Conservation (phyloP, 2,797 vertebrate genomes). For the Staurois parvus region DNA sequence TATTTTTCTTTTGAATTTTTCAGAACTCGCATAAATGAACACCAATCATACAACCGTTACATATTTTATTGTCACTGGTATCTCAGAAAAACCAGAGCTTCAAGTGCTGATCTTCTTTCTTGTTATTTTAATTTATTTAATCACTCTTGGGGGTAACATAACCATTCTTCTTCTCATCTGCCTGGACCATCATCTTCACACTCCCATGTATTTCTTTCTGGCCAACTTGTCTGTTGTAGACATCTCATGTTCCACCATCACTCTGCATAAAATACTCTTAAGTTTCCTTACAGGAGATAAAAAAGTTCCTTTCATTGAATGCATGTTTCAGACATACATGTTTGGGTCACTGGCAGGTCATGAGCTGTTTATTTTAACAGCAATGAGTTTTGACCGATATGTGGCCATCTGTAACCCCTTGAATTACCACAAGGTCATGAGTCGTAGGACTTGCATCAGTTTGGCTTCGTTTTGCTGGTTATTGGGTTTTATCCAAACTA, state of each 20-base stretch:
- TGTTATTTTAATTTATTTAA: slow-evolving; percentile 10
- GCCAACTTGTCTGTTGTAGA: slow-evolving; percentile 31
- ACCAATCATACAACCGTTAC: background rate
- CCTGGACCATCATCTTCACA: slow-evolving; percentile 28
- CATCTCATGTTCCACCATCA: slow-evolving; percentile 14
- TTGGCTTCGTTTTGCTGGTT: slow-evolving; percentile 14
- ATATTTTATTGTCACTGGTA: slow-evolving; percentile 21
- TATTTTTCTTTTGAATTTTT: too few relatives aligned
- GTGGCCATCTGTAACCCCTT: slow-evolving; percentile 7
- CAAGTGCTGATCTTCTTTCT: background rate
- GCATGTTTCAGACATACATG: slow-evolving; percentile 1
- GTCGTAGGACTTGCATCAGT: background rate
- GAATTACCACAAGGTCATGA: slow-evolving; percentile 11
- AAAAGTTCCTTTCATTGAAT: background rate
- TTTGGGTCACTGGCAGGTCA: background rate
- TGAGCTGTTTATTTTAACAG: slow-evolving; percentile 10
- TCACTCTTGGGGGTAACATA: slow-evolving; percentile 22
- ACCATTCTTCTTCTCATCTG: slow-evolving; percentile 13
- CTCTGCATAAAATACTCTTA: slow-evolving; percentile 22
- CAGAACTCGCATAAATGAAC: background rate
- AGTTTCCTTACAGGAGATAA: slow-evolving; percentile 19
- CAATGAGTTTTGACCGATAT: slow-evolving; percentile 14
- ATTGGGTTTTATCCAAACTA: slow-evolving; percentile 1
- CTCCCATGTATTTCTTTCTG: slow-evolving; percentile 38
- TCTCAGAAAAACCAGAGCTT: slow-evolving; percentile 18